These are phyloP conservation scores for Leptosomus discolor DNA, from an alignment of 2,113 vertebrate species.

Conservation along the genomic window DNA sequence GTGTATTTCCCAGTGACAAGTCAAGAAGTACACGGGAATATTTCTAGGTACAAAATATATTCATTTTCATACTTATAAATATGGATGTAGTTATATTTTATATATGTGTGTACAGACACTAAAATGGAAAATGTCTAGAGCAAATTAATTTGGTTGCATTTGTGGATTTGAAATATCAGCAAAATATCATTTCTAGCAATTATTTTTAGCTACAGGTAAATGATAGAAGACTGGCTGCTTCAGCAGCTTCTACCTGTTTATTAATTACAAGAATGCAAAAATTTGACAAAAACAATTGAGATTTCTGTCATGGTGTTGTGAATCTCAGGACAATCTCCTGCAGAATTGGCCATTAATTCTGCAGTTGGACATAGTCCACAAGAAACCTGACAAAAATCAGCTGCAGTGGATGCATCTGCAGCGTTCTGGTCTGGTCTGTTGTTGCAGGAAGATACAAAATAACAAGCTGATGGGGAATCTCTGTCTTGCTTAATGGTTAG, in stretches of 20 bases:
- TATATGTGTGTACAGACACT: conserved; percentile 48
- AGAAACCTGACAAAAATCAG: conserved; percentile 1
- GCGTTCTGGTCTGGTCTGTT: background rate
- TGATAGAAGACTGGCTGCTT: conserved; percentile 43
- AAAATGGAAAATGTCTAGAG: conserved; percentile 53
- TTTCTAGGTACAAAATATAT: conserved; percentile 49
- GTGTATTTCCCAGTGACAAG: conserved; percentile 45
- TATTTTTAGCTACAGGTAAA: conserved; percentile 65
- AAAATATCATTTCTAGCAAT: conserved; percentile 66
- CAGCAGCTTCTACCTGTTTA: conserved; percentile 35
- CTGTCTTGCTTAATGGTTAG: background rate
- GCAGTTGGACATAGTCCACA: background rate
- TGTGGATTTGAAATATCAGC: conserved; percentile 60
- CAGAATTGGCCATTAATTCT: background rate
- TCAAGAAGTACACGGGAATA: conserved; percentile 27
- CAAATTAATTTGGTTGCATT: conserved; percentile 50
- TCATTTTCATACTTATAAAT: conserved; percentile 67
- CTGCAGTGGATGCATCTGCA: background rate
- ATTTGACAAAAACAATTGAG: conserved; percentile 40
- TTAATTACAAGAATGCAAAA: conserved; percentile 15
- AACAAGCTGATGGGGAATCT: background rate
- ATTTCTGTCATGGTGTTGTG: background rate
- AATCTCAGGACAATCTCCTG: background rate
- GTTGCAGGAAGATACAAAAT: background rate
- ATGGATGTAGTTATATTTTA: conserved; percentile 63